phyloP scores from a whole-genome alignment of 2,113 vertebrate species.

The Toxotes jaculatrix region DNA sequence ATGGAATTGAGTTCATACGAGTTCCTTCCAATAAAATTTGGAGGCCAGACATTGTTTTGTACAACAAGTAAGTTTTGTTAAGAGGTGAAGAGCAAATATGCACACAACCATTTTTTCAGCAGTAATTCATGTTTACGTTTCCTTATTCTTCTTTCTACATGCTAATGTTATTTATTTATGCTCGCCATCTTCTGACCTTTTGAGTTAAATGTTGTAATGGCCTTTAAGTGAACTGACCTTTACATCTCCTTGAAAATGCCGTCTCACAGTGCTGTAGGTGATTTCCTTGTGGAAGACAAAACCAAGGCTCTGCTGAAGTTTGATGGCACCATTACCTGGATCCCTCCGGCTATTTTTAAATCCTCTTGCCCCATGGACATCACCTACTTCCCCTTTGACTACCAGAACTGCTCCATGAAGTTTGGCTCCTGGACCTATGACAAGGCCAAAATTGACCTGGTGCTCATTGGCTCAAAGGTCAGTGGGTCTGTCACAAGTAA shows the following conservation, averaged over 20 bases:
- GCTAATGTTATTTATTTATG: conserved; percentile 10
- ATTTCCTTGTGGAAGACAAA: conserved; percentile 93
- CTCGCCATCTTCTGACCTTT: conserved; percentile 33
- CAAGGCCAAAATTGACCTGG: conserved; percentile 95
- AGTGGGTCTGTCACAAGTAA: background rate
- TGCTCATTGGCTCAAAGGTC: conserved; percentile 94
- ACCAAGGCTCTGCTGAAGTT: conserved; percentile 93
- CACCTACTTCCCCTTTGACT: conserved; percentile 97
- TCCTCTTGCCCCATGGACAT: conserved; percentile 98
- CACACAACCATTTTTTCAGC: background rate
- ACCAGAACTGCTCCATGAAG: conserved; percentile 97
- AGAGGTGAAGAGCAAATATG: background rate
- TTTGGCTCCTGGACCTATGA: conserved; percentile 98
- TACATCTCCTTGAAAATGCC: background rate
- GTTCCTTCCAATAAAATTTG: conserved; percentile 95
- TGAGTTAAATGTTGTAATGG: conserved; percentile 29
- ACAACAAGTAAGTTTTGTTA: conserved; percentile 90
- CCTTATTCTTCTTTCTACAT: background rate
- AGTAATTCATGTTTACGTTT: background rate
- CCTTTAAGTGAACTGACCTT: conserved; percentile 39
- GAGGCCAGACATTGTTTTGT: conserved; percentile 96
- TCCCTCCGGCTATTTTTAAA: conserved; percentile 95
- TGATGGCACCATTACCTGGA: conserved; percentile 93
- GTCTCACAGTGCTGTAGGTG: conserved; percentile 89
- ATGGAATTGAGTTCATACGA: conserved; percentile 91